Base-by-base conservation (phyloP, 2,888 invertebrate genomes). In the Trichopria drosophilae region DNA sequence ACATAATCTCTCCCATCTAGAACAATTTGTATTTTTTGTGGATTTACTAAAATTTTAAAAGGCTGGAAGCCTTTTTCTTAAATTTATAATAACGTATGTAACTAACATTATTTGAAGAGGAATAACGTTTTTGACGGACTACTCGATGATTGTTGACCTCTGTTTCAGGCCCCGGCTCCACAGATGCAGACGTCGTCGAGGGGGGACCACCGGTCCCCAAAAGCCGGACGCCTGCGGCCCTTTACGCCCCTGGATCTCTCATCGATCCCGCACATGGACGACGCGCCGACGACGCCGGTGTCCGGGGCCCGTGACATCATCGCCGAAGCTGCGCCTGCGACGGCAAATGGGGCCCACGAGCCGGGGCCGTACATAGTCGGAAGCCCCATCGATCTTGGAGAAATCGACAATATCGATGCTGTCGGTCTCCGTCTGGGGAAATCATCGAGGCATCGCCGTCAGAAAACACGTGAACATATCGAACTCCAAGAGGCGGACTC, bases 261-360 rank as follows among this genome's bases (percentile, higher is more conserved):
- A 40, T 70, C 73, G 29, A 75, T 75, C 57, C 75, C 75, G 12
- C 74, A 75, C 60, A 75, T 75, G 72, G 75, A 75, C 65, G 74
- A 65, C 56, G 68, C 72, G 12, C 64, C 71, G 6, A 48, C 57
- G 46, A 55, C 59, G 29, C 60, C 48, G 18, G 20, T 51, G 15
- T 50, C 55, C 48, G 44, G 47, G 32, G 47, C 54, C 53, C 55
- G 65, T 57, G 65, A 59, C 60, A 61, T 58, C 55, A 60, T 51
- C 46, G 58, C 60, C 45, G 62, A 62, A 55, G 61, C 60, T 41
- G 12, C 19, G 10, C 23, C 2, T 20, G 13, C 4, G 20, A 26
- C 31, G 12, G 47, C 40, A 32, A 15, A 44, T 29, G 7, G 42
- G 9, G 41, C 34, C 28, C 28, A 39, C 36, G 34, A 32, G 43